Base-by-base conservation (phyloP, 1,140 invertebrate species). In the Aphelenchoides avenae region DNA sequence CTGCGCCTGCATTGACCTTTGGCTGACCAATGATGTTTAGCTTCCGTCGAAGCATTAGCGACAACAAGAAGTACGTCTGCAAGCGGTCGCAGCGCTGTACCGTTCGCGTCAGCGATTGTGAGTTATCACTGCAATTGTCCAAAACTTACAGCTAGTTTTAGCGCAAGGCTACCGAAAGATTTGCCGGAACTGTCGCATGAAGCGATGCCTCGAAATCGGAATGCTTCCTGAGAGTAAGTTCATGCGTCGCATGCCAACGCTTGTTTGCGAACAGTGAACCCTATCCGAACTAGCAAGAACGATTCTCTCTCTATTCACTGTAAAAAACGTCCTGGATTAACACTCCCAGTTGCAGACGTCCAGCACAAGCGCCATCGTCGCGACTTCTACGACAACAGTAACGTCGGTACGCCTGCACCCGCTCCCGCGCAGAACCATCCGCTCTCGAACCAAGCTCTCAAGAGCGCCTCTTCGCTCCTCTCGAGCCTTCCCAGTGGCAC, bases 161-260 rank as follows among this genome's bases (percentile, higher is more conserved):
- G 64, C 66, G 1, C 56, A 63, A 22, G 66, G 66, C 22, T 68
- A 68, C 37, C 54, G 66, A 11, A 68, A 68, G 40, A 68, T 68
- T 20, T 68, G 66, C 27, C 62, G 66, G 11, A 54, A 58, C 34
- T 68, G 66, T 24, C 36, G 66, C 13, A 71, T 68, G 58, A 68
- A 70, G 24, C 39, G 66, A 27, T 68, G 66, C 20, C 22, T 68
- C 20, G 66, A 68, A 29, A 62, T 68, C 48, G 66, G 66, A 27
- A 68, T 68, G 66, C 41, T 68, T 13, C 66, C 66, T 13, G 66
- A 68, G 50, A 68, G 66, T 68, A 42, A 66, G 66, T 61, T 3
- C 7, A 22, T n/a, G n/a, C n/a, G n/a, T n/a, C n/a, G n/a, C n/a
- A n/a, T n/a, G n/a, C n/a, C n/a, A n/a, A n/a, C n/a, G n/a, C n/a